phyloP scores from a whole-genome alignment of 2,113 vertebrate genomes.

The Serilophus lunatus region DNA sequence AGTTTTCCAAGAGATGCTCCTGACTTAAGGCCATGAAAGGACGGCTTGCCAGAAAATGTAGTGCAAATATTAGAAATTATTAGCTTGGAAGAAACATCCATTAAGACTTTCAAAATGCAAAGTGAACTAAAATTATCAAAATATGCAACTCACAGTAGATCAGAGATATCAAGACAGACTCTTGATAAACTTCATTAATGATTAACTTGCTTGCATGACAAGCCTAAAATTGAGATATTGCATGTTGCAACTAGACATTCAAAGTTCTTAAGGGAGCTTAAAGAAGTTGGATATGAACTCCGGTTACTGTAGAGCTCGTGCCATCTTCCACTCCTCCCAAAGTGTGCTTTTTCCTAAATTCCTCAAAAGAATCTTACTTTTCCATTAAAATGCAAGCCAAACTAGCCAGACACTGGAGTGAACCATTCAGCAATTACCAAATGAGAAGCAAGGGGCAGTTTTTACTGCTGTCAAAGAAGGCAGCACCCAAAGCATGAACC shows the following conservation, averaged over 20 bases:
- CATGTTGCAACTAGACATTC: not conserved
- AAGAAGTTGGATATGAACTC: not conserved
- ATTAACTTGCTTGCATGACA: constrained; percentile 37
- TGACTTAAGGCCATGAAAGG: not conserved
- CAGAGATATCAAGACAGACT: not conserved
- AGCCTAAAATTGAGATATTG: not conserved
- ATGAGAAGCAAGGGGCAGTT: not conserved
- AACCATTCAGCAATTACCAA: not conserved
- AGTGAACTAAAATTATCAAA: not conserved
- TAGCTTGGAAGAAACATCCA: not conserved
- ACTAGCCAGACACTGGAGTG: not conserved
- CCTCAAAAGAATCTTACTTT: not conserved
- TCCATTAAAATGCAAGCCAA: not conserved
- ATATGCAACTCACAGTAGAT: not conserved
- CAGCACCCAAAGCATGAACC: not conserved
- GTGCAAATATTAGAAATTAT: not conserved
- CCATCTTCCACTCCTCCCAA: not conserved
- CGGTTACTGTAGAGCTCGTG: not conserved
- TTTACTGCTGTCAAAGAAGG: not conserved
- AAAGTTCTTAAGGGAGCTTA: not conserved
- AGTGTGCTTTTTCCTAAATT: not conserved
- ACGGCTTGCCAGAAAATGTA: not conserved
- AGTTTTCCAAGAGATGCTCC: not conserved
- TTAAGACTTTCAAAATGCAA: not conserved
- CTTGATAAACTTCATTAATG: constrained; percentile 29